These are phyloP conservation scores for Apoderus coryli DNA, from an alignment of 2,888 invertebrate genomes.

Conservation along the genomic window DNA sequence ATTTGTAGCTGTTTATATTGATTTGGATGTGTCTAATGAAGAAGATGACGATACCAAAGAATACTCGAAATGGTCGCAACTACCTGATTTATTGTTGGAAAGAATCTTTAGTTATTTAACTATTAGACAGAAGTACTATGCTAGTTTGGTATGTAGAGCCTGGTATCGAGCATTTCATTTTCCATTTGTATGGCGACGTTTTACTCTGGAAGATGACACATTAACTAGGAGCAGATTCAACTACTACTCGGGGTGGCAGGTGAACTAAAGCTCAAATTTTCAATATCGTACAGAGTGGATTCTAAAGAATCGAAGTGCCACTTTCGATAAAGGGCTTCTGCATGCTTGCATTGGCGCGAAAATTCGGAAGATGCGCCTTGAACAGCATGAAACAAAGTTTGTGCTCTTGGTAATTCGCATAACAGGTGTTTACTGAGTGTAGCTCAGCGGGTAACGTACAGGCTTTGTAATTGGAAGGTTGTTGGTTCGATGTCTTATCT, in stretches of 20 bases:
- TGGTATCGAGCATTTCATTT: slow-evolving; percentile 60
- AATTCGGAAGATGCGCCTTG: too few species aligned
- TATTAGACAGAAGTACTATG: slow-evolving; percentile 55
- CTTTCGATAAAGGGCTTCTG: too few species aligned
- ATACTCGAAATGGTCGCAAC: slow-evolving; percentile 47
- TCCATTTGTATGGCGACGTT: slow-evolving; percentile 60
- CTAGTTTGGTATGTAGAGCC: slow-evolving; percentile 50
- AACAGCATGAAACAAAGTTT: too few species aligned
- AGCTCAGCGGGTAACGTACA: too few species aligned
- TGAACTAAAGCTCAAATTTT: too few species aligned
- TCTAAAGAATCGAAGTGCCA: too few species aligned
- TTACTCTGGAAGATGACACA: slow-evolving; percentile 55
- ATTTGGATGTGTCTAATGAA: slow-evolving; percentile 29
- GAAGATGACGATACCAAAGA: slow-evolving; percentile 29
- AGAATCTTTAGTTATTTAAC: slow-evolving; percentile 53
- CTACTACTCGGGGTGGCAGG: slow-evolving; percentile 70
- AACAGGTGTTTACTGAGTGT: too few species aligned
- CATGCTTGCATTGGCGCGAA: too few species aligned
- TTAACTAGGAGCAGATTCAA: slow-evolving; percentile 62
- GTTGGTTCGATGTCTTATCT: too few species aligned
- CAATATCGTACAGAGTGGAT: too few species aligned
- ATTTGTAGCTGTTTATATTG: slow-evolving; percentile 23
- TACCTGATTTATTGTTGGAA: slow-evolving; percentile 61
- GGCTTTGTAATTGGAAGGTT: too few species aligned
- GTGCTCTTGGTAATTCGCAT: too few species aligned